phyloP scores from a whole-genome alignment of 2,888 invertebrate genomes.

The Tyria jacobaeae region DNA sequence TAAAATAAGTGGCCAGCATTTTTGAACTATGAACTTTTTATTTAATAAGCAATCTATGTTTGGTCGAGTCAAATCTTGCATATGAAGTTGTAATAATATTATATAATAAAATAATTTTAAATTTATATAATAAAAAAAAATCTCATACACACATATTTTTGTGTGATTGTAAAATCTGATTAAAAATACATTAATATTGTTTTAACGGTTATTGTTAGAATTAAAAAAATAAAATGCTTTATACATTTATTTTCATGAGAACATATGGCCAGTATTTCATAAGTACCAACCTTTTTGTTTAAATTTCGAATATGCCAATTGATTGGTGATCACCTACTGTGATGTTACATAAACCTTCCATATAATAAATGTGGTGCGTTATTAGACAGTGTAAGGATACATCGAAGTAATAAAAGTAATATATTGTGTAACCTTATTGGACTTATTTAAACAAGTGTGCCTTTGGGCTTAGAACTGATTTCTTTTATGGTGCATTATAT shows the following conservation, averaged over 20 bases:
- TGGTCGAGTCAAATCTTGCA: too few relatives aligned
- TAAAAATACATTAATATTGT: too few relatives aligned
- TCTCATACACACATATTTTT: too few relatives aligned
- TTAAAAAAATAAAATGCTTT: conserved; percentile 42
- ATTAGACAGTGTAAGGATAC: conserved; percentile 12
- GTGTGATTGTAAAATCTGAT: too few relatives aligned
- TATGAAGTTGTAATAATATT: too few relatives aligned
- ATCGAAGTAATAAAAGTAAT: conserved; percentile 16
- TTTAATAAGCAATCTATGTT: too few relatives aligned
- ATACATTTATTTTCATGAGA: conserved; percentile 35
- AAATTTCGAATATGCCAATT: not conserved
- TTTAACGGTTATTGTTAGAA: too few relatives aligned
- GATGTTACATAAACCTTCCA: conserved; percentile 15
- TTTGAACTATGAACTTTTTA: not conserved
- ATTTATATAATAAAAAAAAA: too few relatives aligned
- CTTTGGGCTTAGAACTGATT: conserved; percentile 1
- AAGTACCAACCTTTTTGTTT: not conserved
- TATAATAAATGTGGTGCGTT: conserved; percentile 13
- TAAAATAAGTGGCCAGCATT: conserved; percentile 19
- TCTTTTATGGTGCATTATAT: not conserved
- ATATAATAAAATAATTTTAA: too few relatives aligned
- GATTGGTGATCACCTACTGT: too few relatives aligned
- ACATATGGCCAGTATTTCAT: too few relatives aligned
- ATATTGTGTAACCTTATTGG: conserved; percentile 16
- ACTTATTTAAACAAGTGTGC: conserved; percentile 3